phyloP scores from a whole-genome alignment of 2,888 invertebrate genomes.

The Protonemura montana region DNA sequence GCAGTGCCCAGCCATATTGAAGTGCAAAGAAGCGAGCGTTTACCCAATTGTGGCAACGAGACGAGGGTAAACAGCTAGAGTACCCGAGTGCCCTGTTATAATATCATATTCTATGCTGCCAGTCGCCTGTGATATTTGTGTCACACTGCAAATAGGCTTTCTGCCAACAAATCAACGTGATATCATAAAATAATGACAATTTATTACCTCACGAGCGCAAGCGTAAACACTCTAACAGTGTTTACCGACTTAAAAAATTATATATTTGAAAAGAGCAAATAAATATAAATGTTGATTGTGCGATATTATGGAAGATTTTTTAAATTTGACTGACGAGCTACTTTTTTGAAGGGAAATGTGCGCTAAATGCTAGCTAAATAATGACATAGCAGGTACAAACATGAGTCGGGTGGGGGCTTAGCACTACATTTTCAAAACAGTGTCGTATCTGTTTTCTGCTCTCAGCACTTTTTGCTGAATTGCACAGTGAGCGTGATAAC shows the following conservation, averaged over 20 bases:
- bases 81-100: constrained; percentile 30
- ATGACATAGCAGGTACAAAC: constrained; percentile 25
- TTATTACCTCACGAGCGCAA: constrained; percentile 13
- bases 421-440: background rate
- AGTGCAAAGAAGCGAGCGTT: constrained; percentile 15
- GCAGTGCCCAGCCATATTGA: background rate
- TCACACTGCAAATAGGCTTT: background rate
- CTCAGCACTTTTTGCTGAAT: background rate
- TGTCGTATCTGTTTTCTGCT: background rate
- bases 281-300: constrained; percentile 35
- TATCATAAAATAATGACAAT: constrained; percentile 7
- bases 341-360: constrained; percentile 8
- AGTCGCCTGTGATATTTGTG: constrained; percentile 22
- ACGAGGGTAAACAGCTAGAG: constrained; percentile 17
- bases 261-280: constrained; percentile 20
- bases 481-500: background rate
- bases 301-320: constrained; percentile 37
- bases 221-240: constrained; percentile 26
- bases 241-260: constrained; percentile 9
- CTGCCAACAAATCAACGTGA: constrained; percentile 28
- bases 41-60: constrained; percentile 36
- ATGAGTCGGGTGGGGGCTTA: background rate
- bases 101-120: constrained; percentile 35
- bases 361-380: constrained; percentile 19
- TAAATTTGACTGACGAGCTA: constrained; percentile 36